These are phyloP conservation scores for Morphnarchus princeps DNA, from an alignment of 2,113 vertebrate species.

Conservation along the genomic window DNA sequence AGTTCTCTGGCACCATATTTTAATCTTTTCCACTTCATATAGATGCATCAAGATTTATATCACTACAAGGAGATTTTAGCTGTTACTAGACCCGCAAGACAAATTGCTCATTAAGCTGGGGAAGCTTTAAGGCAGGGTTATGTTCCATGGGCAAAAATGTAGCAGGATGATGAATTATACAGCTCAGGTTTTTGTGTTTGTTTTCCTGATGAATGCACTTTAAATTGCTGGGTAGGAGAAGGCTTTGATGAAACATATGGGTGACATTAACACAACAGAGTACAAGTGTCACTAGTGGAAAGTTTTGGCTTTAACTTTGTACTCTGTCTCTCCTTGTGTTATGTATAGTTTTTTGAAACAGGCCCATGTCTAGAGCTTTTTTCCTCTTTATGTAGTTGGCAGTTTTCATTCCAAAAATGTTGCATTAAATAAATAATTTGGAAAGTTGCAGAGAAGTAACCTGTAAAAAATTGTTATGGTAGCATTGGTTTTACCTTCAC, in stretches of 20 bases:
- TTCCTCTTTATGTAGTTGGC: not conserved
- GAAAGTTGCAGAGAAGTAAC: not conserved
- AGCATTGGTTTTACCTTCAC: not conserved
- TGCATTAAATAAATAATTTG: not conserved
- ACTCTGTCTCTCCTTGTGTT: not conserved
- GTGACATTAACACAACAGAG: not conserved
- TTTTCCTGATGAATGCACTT: not conserved
- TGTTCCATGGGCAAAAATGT: not conserved
- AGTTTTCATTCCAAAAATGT: not conserved
- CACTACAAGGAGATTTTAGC: not conserved
- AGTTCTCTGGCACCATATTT: not conserved
- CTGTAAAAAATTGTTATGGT: not conserved
- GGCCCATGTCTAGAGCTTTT: not conserved
- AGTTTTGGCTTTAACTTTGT: not conserved
- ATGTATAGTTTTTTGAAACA: not conserved
- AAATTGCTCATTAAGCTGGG: constrained; percentile 1
- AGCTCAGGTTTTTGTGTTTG: not conserved
- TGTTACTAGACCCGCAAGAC: not conserved
- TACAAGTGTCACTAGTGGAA: not conserved
- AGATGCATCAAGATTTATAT: not conserved
- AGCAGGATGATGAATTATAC: not conserved
- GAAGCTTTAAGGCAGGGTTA: not conserved
- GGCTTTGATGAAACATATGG: not conserved
- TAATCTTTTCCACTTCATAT: not conserved
- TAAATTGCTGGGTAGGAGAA: not conserved